These are phyloP conservation scores for Pyrrhosoma nymphula DNA, from an alignment of 2,888 invertebrate species.

Conservation along the genomic window DNA sequence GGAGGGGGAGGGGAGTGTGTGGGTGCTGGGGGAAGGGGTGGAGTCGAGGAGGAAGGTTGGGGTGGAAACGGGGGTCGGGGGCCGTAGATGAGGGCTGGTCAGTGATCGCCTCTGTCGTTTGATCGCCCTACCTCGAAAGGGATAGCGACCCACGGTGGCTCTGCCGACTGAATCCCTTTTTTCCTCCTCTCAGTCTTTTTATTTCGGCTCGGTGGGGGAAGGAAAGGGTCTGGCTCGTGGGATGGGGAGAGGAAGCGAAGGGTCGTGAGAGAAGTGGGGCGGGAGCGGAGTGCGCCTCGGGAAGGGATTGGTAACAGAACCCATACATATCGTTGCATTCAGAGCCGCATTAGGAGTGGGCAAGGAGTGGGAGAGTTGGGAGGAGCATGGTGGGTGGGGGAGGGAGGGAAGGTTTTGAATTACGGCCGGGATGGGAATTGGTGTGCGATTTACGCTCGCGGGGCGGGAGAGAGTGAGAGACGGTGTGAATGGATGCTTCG, in stretches of 20 bases:
- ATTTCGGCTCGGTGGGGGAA: not conserved
- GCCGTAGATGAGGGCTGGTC: constrained; percentile 30
- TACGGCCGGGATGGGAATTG: constrained; percentile 23
- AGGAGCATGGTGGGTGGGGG: not conserved
- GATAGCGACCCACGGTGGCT: not conserved
- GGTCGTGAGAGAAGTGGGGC: not conserved
- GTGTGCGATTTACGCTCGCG: constrained; percentile 41
- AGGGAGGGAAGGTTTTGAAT: not conserved
- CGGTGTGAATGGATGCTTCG: constrained; percentile 29
- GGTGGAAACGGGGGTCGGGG: not conserved
- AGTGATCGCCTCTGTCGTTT: constrained; percentile 27
- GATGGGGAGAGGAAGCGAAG: not conserved
- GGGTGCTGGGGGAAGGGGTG: no score
- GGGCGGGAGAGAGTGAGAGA: not conserved
- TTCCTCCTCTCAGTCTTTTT: not conserved
- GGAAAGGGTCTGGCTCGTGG: not conserved
- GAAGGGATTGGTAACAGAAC: not conserved
- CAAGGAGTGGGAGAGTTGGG: not conserved
- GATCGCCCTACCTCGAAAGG: constrained; percentile 6
- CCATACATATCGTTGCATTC: constrained; percentile 38
- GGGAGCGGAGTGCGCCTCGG: not conserved
- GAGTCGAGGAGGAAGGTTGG: no score
- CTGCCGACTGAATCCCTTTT: not conserved
- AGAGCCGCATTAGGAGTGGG: constrained; percentile 7
- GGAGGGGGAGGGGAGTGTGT: no score